A percentile compares a stretch with the other conserved stretches of the same genome.
phyloP scores from a whole-genome alignment of 2,888 invertebrate genomes.

The Drosophila melanosoma region DNA sequence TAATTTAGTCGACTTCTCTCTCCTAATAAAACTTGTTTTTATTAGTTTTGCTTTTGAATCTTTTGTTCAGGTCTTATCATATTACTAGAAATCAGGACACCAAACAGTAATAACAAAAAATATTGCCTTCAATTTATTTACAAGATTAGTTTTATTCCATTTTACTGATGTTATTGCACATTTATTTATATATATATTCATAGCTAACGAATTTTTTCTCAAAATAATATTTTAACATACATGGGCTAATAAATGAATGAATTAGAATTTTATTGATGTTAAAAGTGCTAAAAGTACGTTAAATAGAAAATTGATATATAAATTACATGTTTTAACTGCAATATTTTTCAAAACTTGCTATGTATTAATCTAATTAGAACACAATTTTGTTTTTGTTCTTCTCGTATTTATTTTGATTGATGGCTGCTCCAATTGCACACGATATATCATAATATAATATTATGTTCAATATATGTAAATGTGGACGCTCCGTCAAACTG shows the following conservation, averaged over 20 bases:
- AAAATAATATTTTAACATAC: not conserved
- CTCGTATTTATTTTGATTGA: constrained; percentile 22
- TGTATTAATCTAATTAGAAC: not conserved
- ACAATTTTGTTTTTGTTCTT: not conserved
- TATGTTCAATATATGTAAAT: not conserved
- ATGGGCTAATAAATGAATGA: not conserved
- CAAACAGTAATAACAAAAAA: not conserved
- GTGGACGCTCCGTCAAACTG: constrained; percentile 5
- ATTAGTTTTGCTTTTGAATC: not conserved
- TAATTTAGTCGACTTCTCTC: not conserved
- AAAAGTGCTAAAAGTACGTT: not conserved
- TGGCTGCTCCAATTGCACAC: constrained; percentile 25
- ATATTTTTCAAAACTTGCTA: not conserved
- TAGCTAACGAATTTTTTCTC: not conserved
- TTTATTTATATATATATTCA: not conserved
- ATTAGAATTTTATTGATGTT: not conserved
- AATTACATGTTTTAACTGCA: not conserved
- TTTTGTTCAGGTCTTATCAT: constrained; percentile 26
- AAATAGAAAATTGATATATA: not conserved
- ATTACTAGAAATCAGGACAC: not conserved
- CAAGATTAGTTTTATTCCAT: not conserved
- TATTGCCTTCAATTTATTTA: not conserved
- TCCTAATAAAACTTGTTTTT: not conserved
- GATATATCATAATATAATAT: constrained; percentile 18
- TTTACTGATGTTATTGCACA: not conserved